Percentiles rank a stretch among this genome's conserved stretches.
Conservation (phyloP, 2,797 vertebrate genomes). For the Catamblyrhynchus diadema region DNA sequence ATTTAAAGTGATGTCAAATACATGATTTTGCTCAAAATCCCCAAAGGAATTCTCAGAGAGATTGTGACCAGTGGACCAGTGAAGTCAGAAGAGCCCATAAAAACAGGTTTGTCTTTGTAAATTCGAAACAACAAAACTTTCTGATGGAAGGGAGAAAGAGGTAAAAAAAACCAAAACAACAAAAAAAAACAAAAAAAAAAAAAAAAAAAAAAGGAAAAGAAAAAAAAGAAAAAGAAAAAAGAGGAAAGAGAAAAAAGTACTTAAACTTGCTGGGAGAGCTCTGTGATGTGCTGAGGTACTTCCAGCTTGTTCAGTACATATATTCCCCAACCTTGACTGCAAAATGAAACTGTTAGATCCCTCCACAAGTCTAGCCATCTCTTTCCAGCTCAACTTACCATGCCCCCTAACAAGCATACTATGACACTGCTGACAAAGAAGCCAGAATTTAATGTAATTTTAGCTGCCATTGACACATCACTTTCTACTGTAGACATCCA, state of each 20-base stretch:
- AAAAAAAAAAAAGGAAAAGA: accelerated
- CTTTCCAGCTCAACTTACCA: neutral
- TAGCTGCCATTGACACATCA: neutral
- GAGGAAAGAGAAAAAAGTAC: neutral
- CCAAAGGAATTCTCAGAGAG: neutral
- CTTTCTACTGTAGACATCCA: neutral
- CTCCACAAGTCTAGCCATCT: neutral
- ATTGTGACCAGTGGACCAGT: accelerated
- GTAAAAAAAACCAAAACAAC: neutral
- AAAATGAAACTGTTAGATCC: neutral
- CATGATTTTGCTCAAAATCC: neutral
- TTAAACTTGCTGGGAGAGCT: neutral
- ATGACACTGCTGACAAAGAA: neutral
- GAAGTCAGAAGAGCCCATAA: neutral
- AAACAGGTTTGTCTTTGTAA: neutral
- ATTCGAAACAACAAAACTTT: neutral
- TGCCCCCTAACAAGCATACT: neutral
- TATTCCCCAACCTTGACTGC: neutral
- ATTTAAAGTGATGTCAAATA: neutral
- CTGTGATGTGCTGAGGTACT: neutral
- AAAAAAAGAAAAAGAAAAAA: neutral
- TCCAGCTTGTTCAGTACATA: neutral
- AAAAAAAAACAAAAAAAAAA: neutral
- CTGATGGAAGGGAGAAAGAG: neutral
- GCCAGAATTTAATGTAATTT: neutral